Base-by-base conservation (phyloP, 2,797 vertebrate genomes). In the Sebastes flavidus region DNA sequence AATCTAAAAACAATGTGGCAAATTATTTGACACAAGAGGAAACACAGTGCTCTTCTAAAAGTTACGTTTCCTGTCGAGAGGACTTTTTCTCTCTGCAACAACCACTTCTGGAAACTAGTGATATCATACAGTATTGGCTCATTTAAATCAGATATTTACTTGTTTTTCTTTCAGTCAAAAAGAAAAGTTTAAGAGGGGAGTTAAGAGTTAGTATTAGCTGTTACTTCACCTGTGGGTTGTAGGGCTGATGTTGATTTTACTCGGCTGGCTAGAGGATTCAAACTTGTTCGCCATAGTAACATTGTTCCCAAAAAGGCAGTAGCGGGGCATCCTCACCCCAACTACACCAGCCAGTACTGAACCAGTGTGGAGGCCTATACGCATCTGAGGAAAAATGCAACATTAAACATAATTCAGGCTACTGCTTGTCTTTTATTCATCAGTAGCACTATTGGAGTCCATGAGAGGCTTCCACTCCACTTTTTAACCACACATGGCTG, bases 211-310 rank as follows among this genome's bases (percentile, higher is more conserved):
- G 49, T 72, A 69, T 52, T 22, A 3, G 58, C 32, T 30, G 25
- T 63, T 34, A 67, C 30, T 56, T 88, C 72, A 99, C 98, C 97
- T 99, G 96, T 99, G 95, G 18, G 98, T 99, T 36, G 97, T 99
- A 4, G 99, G 99, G 88, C 99, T 99, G 92, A 99, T 95, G 60
- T 99, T 99, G 95, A 99, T 98, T 92, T 95, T 98, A 81, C 97
- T 94, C 2, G 98, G 97, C 65, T 97, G 85, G 84, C 99, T 99
- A 94, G 97, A 96, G 27, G 99, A 99, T 89, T 99, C 99, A 94
- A 99, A 99, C 86, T 99, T 99, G 92, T 99, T 99, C 76, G 99
- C 98, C 94, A 99, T 89, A 3, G 99, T 98, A 82, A 99, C 99
- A 9, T 99, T 99, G 92, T 99, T 99, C 78, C 99, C 99, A 84